Base-by-base conservation (phyloP, 2,797 vertebrate genomes). In the Echiichthys vipera region DNA sequence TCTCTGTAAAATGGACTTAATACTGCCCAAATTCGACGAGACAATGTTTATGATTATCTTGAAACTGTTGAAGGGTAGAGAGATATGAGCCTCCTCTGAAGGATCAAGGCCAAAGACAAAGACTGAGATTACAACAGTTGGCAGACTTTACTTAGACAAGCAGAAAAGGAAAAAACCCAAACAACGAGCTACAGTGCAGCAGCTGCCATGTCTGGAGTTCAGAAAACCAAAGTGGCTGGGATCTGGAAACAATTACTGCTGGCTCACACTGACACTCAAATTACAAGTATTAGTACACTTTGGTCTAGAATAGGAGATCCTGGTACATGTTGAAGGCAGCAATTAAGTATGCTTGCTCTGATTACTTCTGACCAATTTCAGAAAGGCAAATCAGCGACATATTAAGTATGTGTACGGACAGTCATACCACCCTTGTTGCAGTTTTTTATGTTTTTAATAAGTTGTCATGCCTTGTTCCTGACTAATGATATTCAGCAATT, bases 181-280 rank as follows among this genome's bases (percentile, higher is more conserved):
- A 85, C 51, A 77, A 50, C n/a, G 1, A 63, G 64, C 67, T 11
- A n/a, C 62, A 54, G 27, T 59, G 65, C 50, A 71, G 49, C 81
- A 70, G 73, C 74, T 83, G 75, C 69, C 24, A 10, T 61, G 27
- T 71, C 69, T 65, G 56, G 39, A 62, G 70, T 66, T 81, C 84
- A 84, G 61, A 68, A 64, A 74, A 58, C 54, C 68, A 30, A 51
- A 49, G 75, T 46, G 55, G 40, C 37, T 72, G 42, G 18, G 47
- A 57, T 87, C 87, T 88, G 89, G 76, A 80, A 84, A 65, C 58
- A 84, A 86, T 88, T 88, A 85, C 54, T 24, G 53, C 54, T 65
- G 79, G 25, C 70, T 73, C 53, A 54, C 34, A 72, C 40, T 50
- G 71, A 81, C 71, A 64, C 58, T 53, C 9, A 87, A 77, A 85